phyloP scores from a whole-genome alignment of 2,888 invertebrate species.

The Thalpophila matura region DNA sequence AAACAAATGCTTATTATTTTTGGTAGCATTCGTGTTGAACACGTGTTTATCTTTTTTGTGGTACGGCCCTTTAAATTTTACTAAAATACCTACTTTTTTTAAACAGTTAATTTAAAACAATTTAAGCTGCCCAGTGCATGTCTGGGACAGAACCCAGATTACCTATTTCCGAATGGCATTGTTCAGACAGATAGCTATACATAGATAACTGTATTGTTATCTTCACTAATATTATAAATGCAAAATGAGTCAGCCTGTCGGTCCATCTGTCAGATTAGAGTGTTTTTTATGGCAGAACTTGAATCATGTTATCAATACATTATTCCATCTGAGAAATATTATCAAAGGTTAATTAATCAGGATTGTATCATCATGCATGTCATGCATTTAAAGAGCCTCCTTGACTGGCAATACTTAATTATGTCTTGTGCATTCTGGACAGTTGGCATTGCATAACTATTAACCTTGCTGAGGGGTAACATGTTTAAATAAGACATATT shows the following conservation, averaged over 20 bases:
- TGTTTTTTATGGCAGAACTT: not conserved
- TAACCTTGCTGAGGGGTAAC: too few species aligned
- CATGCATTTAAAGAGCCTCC: not conserved
- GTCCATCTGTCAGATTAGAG: not conserved
- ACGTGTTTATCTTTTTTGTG: too few species aligned
- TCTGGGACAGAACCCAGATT: not conserved
- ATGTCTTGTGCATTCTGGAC: too few species aligned
- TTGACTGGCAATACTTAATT: not conserved
- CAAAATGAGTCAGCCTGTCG: not conserved
- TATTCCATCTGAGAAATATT: slow-evolving; percentile 28
- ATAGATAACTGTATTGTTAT: slow-evolving; percentile 1
- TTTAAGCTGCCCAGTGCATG: too few species aligned
- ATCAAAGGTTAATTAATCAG: slow-evolving; percentile 21
- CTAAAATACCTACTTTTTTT: too few species aligned
- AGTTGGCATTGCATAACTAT: too few species aligned
- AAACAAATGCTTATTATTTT: too few species aligned
- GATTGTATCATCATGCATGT: too few species aligned
- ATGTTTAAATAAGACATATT: too few species aligned
- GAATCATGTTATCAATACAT: slow-evolving; percentile 43
- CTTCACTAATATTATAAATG: not conserved
- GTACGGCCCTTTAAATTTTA: too few species aligned
- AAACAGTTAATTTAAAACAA: too few species aligned
- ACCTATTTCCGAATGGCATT: not conserved
- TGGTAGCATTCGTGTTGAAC: too few species aligned
- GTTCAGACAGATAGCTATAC: not conserved